Evolutionary conservation across 1,140 invertebrate species (phyloP).

Genomic region (Helicoverpa zea): DNA sequence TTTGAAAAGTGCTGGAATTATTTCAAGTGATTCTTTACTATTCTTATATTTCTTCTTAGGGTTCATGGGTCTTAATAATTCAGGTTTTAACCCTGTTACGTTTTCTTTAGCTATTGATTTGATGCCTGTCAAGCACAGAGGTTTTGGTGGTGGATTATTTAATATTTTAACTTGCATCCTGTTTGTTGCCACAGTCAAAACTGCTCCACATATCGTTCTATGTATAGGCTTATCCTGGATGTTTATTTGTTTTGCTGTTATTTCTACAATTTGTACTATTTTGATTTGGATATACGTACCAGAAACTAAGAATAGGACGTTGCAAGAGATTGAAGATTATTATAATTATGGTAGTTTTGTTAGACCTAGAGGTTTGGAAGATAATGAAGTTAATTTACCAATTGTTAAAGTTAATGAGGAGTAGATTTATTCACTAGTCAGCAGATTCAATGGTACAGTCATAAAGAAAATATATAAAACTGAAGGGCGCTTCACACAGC

Average conservation of each 20-base stretch:
- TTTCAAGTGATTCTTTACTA: not conserved
- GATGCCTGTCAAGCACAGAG: constrained; percentile 42
- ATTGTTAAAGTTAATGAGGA: not conserved
- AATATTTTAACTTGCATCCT: constrained; percentile 19
- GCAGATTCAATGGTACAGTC: too few species aligned
- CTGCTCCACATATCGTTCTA: not conserved
- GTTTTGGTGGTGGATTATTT: constrained; percentile 34
- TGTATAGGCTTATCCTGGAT: not conserved
- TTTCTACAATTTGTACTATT: not conserved
- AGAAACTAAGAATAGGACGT: constrained; percentile 29
- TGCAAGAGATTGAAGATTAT: constrained; percentile 47
- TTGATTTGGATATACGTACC: constrained; percentile 36
- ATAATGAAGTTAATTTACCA: constrained; percentile 9
- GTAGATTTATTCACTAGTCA: not conserved
- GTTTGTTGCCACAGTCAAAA: constrained; percentile 8
- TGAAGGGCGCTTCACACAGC: too few species aligned
- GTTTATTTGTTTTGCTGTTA: not conserved
- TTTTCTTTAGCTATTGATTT: constrained; percentile 29
- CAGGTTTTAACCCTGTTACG: constrained; percentile 11
- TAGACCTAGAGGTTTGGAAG: constrained; percentile 1
- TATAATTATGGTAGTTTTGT: constrained; percentile 38
- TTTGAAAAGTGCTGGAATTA: constrained; percentile 10
- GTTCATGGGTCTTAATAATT: constrained; percentile 2
- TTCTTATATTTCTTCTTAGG: constrained; percentile 10
- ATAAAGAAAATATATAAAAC: too few species aligned